Conservation (phyloP, 2,797 vertebrate genomes). For the Siniperca obscura region DNA sequence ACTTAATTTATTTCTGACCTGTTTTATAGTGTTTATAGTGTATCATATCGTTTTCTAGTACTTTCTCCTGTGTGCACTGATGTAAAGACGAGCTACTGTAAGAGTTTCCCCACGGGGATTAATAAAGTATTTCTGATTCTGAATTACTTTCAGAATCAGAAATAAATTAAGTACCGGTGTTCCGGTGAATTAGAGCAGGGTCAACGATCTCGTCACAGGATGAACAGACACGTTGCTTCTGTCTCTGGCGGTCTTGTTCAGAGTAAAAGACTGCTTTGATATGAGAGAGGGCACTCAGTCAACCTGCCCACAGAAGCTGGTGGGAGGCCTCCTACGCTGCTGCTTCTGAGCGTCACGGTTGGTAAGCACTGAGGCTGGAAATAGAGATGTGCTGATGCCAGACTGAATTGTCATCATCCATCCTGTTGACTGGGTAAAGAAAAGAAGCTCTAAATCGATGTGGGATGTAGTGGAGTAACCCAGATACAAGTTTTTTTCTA, state of each 20-base stretch:
- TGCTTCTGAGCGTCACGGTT: not conserved
- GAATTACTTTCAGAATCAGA: no score
- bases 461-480: no score
- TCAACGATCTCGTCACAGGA: not conserved
- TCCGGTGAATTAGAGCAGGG: not conserved
- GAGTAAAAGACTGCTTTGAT: not conserved
- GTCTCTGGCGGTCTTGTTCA: not conserved
- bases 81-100: no score
- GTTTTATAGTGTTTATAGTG: no score
- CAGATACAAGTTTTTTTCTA: not conserved
- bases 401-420: not conserved
- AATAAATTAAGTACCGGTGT: no score
- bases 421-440: not conserved
- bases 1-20: no score
- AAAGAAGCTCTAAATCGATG: not conserved
- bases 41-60: no score
- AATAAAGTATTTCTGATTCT: no score
- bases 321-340: constrained; percentile 26
- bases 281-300: not conserved
- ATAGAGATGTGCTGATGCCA: constrained; percentile 5
- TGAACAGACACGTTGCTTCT: not conserved
- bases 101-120: no score
- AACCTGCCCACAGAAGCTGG: not conserved
- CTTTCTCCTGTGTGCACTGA: no score
- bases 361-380: not conserved